These are phyloP conservation scores for Dunckerocampus dactyliophorus DNA, from an alignment of 2,113 vertebrate species.

Conservation along the genomic window DNA sequence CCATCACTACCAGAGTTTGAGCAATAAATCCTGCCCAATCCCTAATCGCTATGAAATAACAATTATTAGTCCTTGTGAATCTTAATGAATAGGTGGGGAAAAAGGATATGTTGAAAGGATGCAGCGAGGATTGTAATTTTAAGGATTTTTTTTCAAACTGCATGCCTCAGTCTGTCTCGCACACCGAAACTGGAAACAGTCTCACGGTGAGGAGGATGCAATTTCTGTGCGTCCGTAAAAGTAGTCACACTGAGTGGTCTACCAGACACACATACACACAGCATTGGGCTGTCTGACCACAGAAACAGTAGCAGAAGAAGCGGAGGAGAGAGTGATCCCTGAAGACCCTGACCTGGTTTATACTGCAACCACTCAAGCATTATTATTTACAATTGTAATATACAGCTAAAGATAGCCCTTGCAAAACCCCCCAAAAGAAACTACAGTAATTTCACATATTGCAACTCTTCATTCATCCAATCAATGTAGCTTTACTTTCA, in stretches of 20 bases:
- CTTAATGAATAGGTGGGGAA: neutral
- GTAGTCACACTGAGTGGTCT: constrained; percentile 42
- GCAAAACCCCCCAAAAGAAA: neutral
- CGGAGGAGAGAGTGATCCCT: constrained; percentile 29
- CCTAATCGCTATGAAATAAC: neutral
- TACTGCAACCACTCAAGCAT: constrained; percentile 3
- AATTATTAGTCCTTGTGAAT: neutral
- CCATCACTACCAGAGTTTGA: too few relatives aligned
- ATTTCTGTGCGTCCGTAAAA: constrained; percentile 23
- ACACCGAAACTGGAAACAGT: constrained; percentile 42
- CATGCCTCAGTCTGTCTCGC: constrained; percentile 30
- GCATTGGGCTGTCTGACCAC: constrained; percentile 26
- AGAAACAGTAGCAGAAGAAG: constrained; percentile 51
- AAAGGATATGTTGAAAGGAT: constrained; percentile 5
- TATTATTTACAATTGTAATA: neutral
- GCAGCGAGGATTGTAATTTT: constrained; percentile 18
- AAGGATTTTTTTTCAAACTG: constrained; percentile 7
- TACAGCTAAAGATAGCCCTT: neutral
- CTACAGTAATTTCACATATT: neutral
- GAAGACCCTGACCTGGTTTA: constrained; percentile 18
- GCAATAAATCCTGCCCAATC: neutral
- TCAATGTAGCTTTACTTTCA: neutral
- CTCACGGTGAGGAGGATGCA: constrained; percentile 11
- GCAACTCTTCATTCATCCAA: neutral
- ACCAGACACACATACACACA: constrained; percentile 62